A percentile compares a stretch with the other conserved stretches of the same genome.
Evolutionary conservation across 2,797 vertebrate species (phyloP).

Genomic region (Catharus ustulatus): DNA sequence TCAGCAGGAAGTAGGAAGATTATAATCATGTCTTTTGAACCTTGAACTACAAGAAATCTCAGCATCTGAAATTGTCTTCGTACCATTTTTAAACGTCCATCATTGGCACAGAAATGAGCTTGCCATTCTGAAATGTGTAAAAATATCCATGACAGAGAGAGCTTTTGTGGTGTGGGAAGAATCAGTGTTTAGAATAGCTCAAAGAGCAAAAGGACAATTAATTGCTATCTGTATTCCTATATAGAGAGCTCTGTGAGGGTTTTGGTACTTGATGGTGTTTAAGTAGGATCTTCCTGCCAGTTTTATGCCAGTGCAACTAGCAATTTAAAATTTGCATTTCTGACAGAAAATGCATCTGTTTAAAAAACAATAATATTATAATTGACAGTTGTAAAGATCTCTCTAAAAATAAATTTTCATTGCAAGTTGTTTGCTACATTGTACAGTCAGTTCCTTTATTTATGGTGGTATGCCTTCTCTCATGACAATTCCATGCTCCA

Average conservation of each 20-base stretch:
- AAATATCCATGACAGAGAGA: neutral
- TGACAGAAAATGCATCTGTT: neutral
- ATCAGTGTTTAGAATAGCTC: neutral
- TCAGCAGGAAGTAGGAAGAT: neutral
- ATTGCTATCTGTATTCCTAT: neutral
- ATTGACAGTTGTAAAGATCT: neutral
- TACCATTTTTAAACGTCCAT: neutral
- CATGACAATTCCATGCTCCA: neutral
- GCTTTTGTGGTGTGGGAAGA: neutral
- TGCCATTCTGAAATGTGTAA: neutral
- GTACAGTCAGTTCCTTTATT: neutral
- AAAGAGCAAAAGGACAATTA: neutral
- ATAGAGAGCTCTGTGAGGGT: rapidly evolving
- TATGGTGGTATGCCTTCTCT: neutral
- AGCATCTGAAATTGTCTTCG: neutral
- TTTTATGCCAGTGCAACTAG: neutral
- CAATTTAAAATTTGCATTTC: neutral
- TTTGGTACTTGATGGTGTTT: neutral
- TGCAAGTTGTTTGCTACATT: neutral
- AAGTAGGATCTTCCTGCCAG: neutral
- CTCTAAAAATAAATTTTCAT: neutral
- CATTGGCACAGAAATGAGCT: neutral
- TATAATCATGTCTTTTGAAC: neutral
- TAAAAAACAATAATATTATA: neutral
- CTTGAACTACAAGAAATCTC: neutral